Evolutionary conservation across 2,113 vertebrate species (phyloP), one percentile per base, ranked within the genome.

Genomic region (Gavia stellata): DNA sequence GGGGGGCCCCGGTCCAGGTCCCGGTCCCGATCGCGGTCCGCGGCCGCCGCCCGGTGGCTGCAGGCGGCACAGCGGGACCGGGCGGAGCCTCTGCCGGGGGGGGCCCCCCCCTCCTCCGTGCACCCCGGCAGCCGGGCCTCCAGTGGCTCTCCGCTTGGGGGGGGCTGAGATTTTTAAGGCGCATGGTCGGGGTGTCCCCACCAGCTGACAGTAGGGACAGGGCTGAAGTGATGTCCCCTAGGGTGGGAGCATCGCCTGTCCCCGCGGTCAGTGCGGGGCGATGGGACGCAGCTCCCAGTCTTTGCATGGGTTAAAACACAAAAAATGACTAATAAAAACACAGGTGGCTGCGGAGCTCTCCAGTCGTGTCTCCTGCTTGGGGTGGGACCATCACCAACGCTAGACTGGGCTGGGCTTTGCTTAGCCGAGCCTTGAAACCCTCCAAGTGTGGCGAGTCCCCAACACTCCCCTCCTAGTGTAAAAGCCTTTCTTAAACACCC

Each of bases 381-480:
- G 16, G 8, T 50, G 50, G 14, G 28, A 34, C 29, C 20, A 17
- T 26, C 77, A n/a, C 17, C n/a, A 24, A 1, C 1, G 3, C 33
- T 9, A 33, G 14, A 5, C 58, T 28, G 38, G 16, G 45, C 59
- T 18, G 26, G 65, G 33, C 28, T 77, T 72, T 49, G 17, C 31
- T 36, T 45, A 44, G 47, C 21, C n/a, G 8, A 63, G 14, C 31
- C 49, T 67, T 31, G 33, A 21, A 81, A 56, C 10, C 16, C 38
- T 68, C 16, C 28, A 40, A 2, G 28, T 44, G 21, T 12, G 25
- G 14, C 2, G 4, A 50, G 20, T 15, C 34, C 15, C 50, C 7
- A 12, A 1, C 8, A 2, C 5, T 14, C 23, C 19, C 4, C 4
- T 45, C 29, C 3, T 4, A 4, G 4, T 5, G 31, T 11, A 74